Conservation (phyloP, 2,888 invertebrate species). For the Exephanes ischioxanthus region DNA sequence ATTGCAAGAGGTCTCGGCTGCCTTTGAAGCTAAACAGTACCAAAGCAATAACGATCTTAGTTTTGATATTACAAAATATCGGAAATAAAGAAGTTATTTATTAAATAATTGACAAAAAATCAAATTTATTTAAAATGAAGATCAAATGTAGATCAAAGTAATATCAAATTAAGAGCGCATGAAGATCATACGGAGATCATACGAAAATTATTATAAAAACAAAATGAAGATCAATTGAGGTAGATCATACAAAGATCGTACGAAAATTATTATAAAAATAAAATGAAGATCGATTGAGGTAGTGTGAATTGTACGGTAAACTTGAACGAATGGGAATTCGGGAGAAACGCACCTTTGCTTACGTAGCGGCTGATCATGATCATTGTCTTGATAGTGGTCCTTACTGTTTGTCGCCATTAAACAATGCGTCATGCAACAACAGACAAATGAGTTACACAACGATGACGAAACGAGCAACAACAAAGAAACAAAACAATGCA, state of each 20-base stretch:
- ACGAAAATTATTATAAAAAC: neutral
- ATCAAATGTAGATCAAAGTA: constrained; percentile 12
- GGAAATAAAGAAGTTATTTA: constrained; percentile 18
- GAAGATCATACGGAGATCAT: neutral
- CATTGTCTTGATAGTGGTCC: constrained; percentile 81
- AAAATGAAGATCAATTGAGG: neutral
- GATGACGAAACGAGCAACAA: constrained; percentile 50
- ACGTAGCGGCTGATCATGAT: constrained; percentile 78
- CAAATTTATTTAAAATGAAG: constrained; percentile 32
- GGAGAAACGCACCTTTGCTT: constrained; percentile 79
- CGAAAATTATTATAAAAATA: neutral
- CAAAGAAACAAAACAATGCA: constrained; percentile 30
- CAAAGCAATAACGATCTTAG: constrained; percentile 65
- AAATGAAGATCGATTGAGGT: neutral
- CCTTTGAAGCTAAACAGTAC: constrained; percentile 87
- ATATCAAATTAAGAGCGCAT: neutral
- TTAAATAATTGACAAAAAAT: constrained; percentile 13
- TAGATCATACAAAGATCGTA: neutral
- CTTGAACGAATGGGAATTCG: constrained; percentile 30
- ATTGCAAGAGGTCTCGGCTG: constrained; percentile 87
- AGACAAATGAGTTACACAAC: constrained; percentile 68
- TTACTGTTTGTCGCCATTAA: constrained; percentile 75
- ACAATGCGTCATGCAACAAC: constrained; percentile 72
- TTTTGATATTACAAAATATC: constrained; percentile 34
- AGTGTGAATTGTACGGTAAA: neutral